These are phyloP conservation scores for Aphidoletes aphidimyza DNA, from an alignment of 2,888 invertebrate genomes.

Conservation along the genomic window DNA sequence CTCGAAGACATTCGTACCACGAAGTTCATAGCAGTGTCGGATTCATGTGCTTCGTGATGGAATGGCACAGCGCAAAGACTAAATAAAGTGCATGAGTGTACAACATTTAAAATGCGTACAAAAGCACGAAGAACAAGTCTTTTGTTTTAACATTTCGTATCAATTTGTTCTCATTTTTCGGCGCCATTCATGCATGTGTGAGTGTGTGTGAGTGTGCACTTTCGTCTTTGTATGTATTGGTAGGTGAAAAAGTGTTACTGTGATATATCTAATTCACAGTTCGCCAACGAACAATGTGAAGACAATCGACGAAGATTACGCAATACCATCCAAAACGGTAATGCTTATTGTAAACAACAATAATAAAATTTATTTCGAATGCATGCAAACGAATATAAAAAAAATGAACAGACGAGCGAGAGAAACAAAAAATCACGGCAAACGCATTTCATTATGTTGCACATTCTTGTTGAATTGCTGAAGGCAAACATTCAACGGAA, in stretches of 20 bases:
- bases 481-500: slow-evolving; percentile 10
- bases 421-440: background rate
- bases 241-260: background rate
- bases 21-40: no score
- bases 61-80: slow-evolving; percentile 13
- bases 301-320: slow-evolving; percentile 35
- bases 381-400: background rate
- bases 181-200: background rate
- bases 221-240: no score
- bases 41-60: background rate
- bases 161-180: slow-evolving; percentile 34
- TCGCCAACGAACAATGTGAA: slow-evolving; percentile 18
- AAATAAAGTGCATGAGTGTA: no score
- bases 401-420: background rate
- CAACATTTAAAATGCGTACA: background rate
- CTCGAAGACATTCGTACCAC: slow-evolving; percentile 6
- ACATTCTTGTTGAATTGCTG: background rate
- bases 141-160: slow-evolving; percentile 25
- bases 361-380: background rate
- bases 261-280: slow-evolving; percentile 11
- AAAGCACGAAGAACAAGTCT: background rate
- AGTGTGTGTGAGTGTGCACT: background rate
- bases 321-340: slow-evolving; percentile 33
- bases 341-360: background rate
- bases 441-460: background rate